These are phyloP conservation scores for Danio choprae DNA, from an alignment of 2,797 vertebrate genomes.

Conservation along the genomic window DNA sequence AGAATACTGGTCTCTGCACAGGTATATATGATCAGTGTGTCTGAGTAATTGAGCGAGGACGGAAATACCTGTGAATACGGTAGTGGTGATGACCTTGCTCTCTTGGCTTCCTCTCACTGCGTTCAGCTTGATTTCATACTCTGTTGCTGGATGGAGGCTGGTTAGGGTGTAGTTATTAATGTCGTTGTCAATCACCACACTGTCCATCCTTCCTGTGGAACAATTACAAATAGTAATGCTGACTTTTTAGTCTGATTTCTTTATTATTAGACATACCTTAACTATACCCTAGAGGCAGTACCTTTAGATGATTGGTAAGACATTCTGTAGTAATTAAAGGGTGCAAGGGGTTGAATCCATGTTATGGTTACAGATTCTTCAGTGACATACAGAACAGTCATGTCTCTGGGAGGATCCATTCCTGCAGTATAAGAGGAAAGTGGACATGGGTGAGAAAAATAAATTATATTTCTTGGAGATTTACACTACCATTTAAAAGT, in stretches of 20 bases:
- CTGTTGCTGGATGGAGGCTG: conserved; percentile 88
- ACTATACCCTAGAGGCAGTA: conserved; percentile 59
- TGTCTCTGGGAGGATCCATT: conserved; percentile 89
- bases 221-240: background rate
- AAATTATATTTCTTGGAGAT: background rate
- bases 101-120: conserved; percentile 88
- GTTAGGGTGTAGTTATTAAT: conserved; percentile 85
- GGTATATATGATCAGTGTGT: background rate
- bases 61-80: conserved; percentile 81
- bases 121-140: conserved; percentile 89
- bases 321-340: conserved; percentile 92
- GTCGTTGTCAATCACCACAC: conserved; percentile 85
- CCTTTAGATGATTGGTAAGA: conserved; percentile 89
- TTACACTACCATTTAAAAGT: background rate
- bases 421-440: conserved; percentile 71
- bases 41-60: background rate
- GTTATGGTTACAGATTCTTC: conserved; percentile 86
- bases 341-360: conserved; percentile 87
- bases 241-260: background rate
- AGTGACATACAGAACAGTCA: conserved; percentile 86
- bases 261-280: background rate
- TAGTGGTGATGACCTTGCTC: conserved; percentile 84
- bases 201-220: conserved; percentile 87
- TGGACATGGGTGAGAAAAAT: background rate
- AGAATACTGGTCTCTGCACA: background rate